Evolutionary conservation across 1,140 invertebrate species (phyloP).

Genomic region (Antheraea mylitta): DNA sequence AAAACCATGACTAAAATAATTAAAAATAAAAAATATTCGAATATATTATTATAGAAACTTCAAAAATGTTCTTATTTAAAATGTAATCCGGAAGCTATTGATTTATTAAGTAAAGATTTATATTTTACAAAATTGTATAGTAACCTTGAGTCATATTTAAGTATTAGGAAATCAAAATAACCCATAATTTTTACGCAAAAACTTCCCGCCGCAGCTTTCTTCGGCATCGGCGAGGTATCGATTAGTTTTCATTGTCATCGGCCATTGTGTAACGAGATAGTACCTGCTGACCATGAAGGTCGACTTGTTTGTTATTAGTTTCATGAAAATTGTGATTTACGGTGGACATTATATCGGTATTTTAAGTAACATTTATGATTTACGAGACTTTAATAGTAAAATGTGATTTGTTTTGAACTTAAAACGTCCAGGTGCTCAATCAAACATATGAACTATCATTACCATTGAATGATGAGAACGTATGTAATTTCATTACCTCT

Average conservation of each 20-base stretch:
- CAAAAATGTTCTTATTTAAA: too few species aligned
- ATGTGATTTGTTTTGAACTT: too few species aligned
- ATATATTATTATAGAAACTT: too few species aligned
- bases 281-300: constrained; percentile 54
- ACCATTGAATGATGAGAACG: too few species aligned
- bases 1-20: too few species aligned
- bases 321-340: neutral
- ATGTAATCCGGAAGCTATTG: too few species aligned
- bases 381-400: neutral
- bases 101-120: neutral
- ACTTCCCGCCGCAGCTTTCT: constrained; percentile 30
- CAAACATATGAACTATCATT: too few species aligned
- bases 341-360: neutral
- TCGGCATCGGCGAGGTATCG: constrained; percentile 11
- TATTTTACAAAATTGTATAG: neutral
- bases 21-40: too few species aligned
- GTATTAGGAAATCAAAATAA: constrained; percentile 11
- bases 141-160: constrained; percentile 5
- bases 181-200: constrained; percentile 14
- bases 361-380: neutral
- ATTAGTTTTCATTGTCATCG: constrained; percentile 58
- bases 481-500: too few species aligned
- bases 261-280: constrained; percentile 43
- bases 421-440: too few species aligned
- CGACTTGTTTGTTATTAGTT: constrained; percentile 35